Percentiles rank a stretch among this genome's conserved stretches.
These are phyloP conservation scores for Listronotus bonariensis DNA, from an alignment of 1,140 invertebrate genomes.

Conservation along the genomic window DNA sequence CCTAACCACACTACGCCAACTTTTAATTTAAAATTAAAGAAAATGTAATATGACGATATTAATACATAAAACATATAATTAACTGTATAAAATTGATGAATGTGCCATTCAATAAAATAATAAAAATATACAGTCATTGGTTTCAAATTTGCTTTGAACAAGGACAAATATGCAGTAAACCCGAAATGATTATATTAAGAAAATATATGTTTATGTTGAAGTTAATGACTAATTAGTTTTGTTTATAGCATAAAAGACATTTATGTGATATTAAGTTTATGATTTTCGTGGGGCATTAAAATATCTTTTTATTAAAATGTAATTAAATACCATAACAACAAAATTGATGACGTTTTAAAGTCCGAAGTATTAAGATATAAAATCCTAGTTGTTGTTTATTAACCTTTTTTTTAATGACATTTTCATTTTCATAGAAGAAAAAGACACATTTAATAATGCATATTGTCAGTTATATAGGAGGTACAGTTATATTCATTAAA, in stretches of 20 bases:
- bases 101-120: too few relatives aligned
- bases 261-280: constrained; percentile 35
- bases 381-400: too few relatives aligned
- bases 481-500: too few relatives aligned
- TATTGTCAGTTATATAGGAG: too few relatives aligned
- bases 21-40: not conserved
- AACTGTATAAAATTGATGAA: too few relatives aligned
- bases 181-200: constrained; percentile 32
- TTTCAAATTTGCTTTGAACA: constrained; percentile 6
- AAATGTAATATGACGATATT: not conserved
- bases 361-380: too few relatives aligned
- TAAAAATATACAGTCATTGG: too few relatives aligned
- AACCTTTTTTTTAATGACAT: too few relatives aligned
- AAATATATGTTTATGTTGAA: constrained; percentile 29
- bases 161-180: constrained; percentile 30
- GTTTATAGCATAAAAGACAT: constrained; percentile 34
- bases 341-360: constrained; percentile 8
- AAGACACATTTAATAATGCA: too few relatives aligned
- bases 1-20: not conserved
- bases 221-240: constrained; percentile 38
- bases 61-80: too few relatives aligned
- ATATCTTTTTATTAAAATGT: constrained; percentile 21
- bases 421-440: too few relatives aligned
- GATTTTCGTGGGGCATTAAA: constrained; percentile 16
- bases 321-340: constrained; percentile 14